These are phyloP conservation scores for Habrosyne pyritoides DNA, from an alignment of 2,888 invertebrate species.

Conservation along the genomic window DNA sequence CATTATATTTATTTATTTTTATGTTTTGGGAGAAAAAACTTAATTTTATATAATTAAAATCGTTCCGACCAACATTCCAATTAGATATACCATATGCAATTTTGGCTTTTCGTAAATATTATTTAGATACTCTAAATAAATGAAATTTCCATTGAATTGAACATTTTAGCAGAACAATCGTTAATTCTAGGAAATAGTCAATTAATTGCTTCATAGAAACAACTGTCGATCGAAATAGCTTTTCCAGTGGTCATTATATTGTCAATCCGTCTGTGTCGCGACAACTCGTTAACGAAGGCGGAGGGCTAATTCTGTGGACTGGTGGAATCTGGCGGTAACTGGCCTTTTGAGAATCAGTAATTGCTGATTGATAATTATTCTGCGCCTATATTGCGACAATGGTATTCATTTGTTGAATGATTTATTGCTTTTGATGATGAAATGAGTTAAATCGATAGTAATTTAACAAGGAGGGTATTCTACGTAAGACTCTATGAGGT, in stretches of 20 bases:
- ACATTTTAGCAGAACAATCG: not conserved
- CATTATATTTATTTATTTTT: too few species aligned
- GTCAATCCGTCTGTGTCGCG: slow-evolving; percentile 30
- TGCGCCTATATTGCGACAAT: not conserved
- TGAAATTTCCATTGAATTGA: not conserved
- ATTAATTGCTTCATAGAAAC: slow-evolving; percentile 15
- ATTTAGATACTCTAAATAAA: too few species aligned
- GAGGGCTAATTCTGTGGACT: slow-evolving; percentile 16
- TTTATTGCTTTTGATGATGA: slow-evolving; percentile 1
- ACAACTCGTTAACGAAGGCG: slow-evolving; percentile 38
- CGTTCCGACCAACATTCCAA: too few species aligned
- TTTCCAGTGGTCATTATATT: slow-evolving; percentile 32
- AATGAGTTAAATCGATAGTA: not conserved
- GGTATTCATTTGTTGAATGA: not conserved
- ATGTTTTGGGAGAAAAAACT: too few species aligned
- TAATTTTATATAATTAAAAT: too few species aligned
- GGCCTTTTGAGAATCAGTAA: slow-evolving; percentile 1
- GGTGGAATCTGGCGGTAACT: slow-evolving; percentile 1
- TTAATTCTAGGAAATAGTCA: slow-evolving; percentile 21
- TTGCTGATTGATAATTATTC: not conserved
- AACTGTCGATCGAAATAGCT: slow-evolving; percentile 16
- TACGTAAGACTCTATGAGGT: too few species aligned
- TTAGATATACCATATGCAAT: too few species aligned
- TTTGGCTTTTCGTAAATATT: too few species aligned
- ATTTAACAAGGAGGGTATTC: too few species aligned